Evolutionary conservation across 2,113 vertebrate species (phyloP).

Genomic region (Hucho hucho): DNA sequence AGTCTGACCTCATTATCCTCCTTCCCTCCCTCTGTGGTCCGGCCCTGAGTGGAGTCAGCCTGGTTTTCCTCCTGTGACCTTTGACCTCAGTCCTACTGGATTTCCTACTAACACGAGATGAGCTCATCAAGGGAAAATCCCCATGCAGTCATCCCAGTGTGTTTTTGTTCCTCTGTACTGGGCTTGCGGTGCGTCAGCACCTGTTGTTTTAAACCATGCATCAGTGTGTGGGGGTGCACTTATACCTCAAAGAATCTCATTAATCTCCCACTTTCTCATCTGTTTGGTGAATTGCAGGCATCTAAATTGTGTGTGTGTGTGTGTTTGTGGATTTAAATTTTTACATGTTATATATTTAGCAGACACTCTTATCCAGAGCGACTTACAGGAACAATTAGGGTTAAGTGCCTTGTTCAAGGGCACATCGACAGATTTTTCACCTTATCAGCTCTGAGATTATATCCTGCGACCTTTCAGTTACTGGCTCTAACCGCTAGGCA

Average conservation of each 20-base stretch:
- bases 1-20: no score
- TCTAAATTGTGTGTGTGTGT: neutral
- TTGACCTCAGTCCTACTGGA: conserved; percentile 9
- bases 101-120: conserved; percentile 10
- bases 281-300: neutral
- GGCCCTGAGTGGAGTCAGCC: neutral
- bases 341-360: no score
- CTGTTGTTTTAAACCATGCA: conserved; percentile 55
- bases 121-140: conserved; percentile 27
- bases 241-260: conserved; percentile 44
- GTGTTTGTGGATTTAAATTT: neutral
- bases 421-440: no score
- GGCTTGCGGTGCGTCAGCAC: conserved; percentile 28
- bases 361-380: no score
- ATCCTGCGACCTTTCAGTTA: no score
- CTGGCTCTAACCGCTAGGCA: no score
- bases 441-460: no score
- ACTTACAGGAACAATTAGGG: no score
- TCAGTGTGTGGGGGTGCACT: conserved; percentile 24
- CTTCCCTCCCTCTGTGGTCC: neutral
- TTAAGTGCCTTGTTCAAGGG: no score
- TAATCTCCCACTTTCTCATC: conserved; percentile 22
- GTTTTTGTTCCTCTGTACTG: conserved; percentile 34
- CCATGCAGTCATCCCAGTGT: conserved; percentile 2
- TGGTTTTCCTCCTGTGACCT: neutral